These are phyloP conservation scores for Eulemur mongoz DNA, from an alignment of 2,797 vertebrate species.

Conservation along the genomic window DNA sequence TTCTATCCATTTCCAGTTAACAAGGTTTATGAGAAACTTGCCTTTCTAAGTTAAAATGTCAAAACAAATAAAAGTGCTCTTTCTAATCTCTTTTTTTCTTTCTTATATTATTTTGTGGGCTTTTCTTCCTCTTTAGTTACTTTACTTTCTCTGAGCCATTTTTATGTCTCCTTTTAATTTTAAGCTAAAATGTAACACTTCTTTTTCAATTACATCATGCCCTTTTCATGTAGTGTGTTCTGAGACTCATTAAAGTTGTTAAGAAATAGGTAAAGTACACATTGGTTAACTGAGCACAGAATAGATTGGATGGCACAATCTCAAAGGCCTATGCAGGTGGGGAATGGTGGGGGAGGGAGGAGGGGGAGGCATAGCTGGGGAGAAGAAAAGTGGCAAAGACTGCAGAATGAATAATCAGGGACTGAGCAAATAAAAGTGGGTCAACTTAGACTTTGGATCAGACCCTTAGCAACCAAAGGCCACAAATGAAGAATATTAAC, in stretches of 20 bases:
- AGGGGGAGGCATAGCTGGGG: background rate
- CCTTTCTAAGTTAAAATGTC: slow-evolving; percentile 35
- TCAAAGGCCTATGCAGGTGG: background rate
- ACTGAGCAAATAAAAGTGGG: background rate
- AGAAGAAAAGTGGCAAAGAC: background rate
- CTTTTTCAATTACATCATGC: background rate
- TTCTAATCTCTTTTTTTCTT: background rate
- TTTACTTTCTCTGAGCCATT: background rate
- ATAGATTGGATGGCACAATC: background rate
- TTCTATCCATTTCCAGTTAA: slow-evolving; percentile 1
- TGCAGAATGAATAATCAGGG: background rate
- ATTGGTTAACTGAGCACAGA: background rate
- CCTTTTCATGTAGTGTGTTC: background rate
- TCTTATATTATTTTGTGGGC: background rate
- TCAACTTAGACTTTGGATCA: background rate
- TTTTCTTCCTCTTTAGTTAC: background rate
- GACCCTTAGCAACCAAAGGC: background rate
- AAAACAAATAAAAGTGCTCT: slow-evolving; percentile 34
- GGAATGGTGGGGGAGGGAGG: no score
- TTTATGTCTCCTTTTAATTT: slow-evolving; percentile 25
- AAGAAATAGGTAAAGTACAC: background rate
- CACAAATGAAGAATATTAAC: background rate
- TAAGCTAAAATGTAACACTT: background rate
- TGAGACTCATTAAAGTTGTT: background rate
- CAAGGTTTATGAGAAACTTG: slow-evolving; percentile 44